Evolutionary conservation across 2,113 vertebrate genomes (phyloP), one percentile per base, ranked within the genome.

Genomic region (Pelobates fuscus): DNA sequence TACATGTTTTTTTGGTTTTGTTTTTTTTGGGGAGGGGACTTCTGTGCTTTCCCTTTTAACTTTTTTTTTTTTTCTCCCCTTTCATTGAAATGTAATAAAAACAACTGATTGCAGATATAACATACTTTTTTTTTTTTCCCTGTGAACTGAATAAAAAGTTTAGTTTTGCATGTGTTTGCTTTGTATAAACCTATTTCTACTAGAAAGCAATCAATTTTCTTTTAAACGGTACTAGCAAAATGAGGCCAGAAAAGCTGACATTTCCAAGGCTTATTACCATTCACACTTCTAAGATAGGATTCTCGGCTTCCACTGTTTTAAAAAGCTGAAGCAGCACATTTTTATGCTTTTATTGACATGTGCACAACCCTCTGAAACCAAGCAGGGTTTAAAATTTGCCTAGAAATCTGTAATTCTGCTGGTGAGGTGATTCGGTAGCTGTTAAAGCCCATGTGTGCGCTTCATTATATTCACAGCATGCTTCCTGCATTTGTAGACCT

Each of bases 121-220:
- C 23, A 67, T 27, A 29, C 6, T 52, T 43, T 73, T 70, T 78
- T 76, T 68, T 66, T 82, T 77, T 78, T 59, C 27, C 44, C 5
- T 17, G 68, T 78, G 73, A 82, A 84, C 83, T 84, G 77, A 89
- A 84, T 88, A 81, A 91, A 82, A 64, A 79, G 75, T 84, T 86
- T 84, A 85, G 79, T 83, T 86, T 79, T 81, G 60, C 25, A 7
- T 63, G 61, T 82, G 81, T 80, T 90, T 84, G 82, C 88, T 90
- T 83, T 90, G 84, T 86, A 81, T 88, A 87, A 84, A 76, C 81
- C 83, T 78, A 82, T 85, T 80, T 65, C 87, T 87, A 87, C 87
- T 86, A 82, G 86, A 88, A 91, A 89, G 84, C 89, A 88, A 83
- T 89, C 91, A 89, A 91, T 91, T 90, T 90, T 82, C 84, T 87